Evolutionary conservation across 2,888 invertebrate species (phyloP).

Genomic region (Drosophila falleni): DNA sequence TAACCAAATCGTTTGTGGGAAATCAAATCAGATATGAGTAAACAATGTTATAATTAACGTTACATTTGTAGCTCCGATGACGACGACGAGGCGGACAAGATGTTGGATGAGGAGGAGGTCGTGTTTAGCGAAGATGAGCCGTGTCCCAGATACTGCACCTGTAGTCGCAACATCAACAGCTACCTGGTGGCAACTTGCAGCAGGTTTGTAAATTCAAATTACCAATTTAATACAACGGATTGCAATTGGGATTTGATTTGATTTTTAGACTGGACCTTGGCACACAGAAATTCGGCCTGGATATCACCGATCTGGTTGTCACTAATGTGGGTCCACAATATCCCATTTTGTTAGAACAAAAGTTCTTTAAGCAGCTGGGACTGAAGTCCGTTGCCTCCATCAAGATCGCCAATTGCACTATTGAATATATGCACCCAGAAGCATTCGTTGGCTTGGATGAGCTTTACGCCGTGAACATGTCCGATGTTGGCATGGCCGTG

Average conservation of each 20-base stretch:
- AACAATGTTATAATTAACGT: not conserved
- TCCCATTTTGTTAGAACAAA: constrained; percentile 88
- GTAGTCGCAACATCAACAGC: constrained; percentile 87
- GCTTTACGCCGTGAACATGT: constrained; percentile 89
- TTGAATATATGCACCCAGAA: constrained; percentile 88
- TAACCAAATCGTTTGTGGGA: not conserved
- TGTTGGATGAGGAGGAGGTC: constrained; percentile 82
- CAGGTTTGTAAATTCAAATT: constrained; percentile 81
- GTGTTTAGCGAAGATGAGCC: constrained; percentile 85
- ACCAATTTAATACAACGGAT: accelerated
- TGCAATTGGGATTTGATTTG: not conserved
- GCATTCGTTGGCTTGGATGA: constrained; percentile 90
- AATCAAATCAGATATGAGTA: not conserved
- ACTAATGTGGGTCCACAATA: constrained; percentile 88
- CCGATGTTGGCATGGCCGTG: constrained; percentile 89
- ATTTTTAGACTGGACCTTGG: constrained; percentile 87
- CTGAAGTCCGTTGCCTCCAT: constrained; percentile 89
- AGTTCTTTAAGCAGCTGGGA: constrained; percentile 88
- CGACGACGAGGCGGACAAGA: constrained; percentile 77
- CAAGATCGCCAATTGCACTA: constrained; percentile 89
- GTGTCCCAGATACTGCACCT: constrained; percentile 89
- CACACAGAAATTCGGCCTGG: constrained; percentile 89
- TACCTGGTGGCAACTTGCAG: constrained; percentile 89
- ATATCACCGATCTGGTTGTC: constrained; percentile 89
- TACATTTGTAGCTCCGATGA: constrained; percentile 53